phyloP scores from a whole-genome alignment of 1,140 invertebrate genomes.

The Cecropterus lyciades region DNA sequence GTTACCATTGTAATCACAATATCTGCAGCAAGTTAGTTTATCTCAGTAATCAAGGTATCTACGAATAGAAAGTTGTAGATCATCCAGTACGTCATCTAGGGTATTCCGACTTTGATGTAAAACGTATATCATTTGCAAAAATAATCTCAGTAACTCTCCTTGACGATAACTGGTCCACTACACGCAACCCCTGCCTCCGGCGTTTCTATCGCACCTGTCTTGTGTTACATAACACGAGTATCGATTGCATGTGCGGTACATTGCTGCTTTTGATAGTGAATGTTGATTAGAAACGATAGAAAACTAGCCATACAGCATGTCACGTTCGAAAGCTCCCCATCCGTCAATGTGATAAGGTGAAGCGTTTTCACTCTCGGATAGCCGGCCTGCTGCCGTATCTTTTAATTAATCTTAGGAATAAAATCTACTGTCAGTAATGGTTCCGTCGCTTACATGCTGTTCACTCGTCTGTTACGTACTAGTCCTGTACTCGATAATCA shows the following conservation, averaged over 20 bases:
- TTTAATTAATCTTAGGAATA: conserved; percentile 83
- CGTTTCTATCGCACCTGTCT: conserved; percentile 70
- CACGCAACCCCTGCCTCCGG: conserved; percentile 72
- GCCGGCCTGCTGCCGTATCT: conserved; percentile 67
- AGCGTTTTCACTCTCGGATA: conserved; percentile 73
- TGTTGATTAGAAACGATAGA: conserved; percentile 25
- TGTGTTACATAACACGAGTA: conserved; percentile 39
- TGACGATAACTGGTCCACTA: conserved; percentile 69
- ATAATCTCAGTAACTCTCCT: conserved; percentile 62
- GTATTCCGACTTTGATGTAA: conserved; percentile 51
- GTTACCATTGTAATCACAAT: too few relatives aligned
- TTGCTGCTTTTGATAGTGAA: conserved; percentile 39
- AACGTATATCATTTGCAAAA: conserved; percentile 72
- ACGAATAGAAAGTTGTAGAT: conserved; percentile 33
- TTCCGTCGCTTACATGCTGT: conserved; percentile 64
- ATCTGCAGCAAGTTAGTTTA: too few relatives aligned
- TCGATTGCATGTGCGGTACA: conserved; percentile 42
- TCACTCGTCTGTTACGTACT: conserved; percentile 49
- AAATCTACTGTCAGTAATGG: conserved; percentile 75
- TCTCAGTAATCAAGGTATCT: conserved; percentile 20
- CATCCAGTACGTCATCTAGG: conserved; percentile 23
- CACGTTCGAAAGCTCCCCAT: conserved; percentile 35
- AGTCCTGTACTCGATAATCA: conserved; percentile 48
- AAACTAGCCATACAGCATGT: conserved; percentile 32
- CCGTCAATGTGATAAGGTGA: conserved; percentile 59